These are phyloP conservation scores for Zaprionus nigranus DNA, from an alignment of 1,140 invertebrate genomes.

Conservation along the genomic window DNA sequence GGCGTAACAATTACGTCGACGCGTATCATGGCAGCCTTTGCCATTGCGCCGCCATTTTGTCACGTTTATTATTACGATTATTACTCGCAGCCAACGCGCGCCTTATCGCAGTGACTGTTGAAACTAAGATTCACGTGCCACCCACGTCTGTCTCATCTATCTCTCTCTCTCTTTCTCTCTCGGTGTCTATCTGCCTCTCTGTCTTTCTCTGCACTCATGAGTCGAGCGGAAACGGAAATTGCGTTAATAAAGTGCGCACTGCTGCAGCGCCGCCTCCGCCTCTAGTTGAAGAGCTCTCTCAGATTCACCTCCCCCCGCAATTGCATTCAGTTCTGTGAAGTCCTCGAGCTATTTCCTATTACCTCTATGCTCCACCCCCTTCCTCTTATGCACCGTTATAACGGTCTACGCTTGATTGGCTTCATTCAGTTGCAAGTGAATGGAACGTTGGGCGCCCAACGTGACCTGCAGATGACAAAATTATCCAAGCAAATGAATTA, in stretches of 20 bases:
- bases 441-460: background rate
- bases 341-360: conserved; percentile 5
- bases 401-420: conserved; percentile 27
- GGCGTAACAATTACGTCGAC: conserved; percentile 48
- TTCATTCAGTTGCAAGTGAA: conserved; percentile 13
- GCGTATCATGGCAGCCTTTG: conserved; percentile 21
- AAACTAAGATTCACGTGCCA: conserved; percentile 14
- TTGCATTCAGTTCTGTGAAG: conserved; percentile 24
- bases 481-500: conserved; percentile 42
- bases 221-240: conserved; percentile 57
- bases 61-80: conserved; percentile 63
- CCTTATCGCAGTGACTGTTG: conserved; percentile 31
- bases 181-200: background rate
- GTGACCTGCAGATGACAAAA: conserved; percentile 19
- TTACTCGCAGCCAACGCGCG: conserved; percentile 42
- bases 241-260: conserved; percentile 59
- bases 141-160: no score
- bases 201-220: conserved; percentile 1
- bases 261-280: conserved; percentile 7
- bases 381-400: background rate
- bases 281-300: conserved; percentile 27
- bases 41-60: conserved; percentile 55
- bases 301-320: conserved; percentile 7
- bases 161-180: background rate
- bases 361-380: background rate